A percentile compares a stretch with the other conserved stretches of the same genome.
phyloP scores from a whole-genome alignment of 2,113 vertebrate genomes.

The Calcarius ornatus region DNA sequence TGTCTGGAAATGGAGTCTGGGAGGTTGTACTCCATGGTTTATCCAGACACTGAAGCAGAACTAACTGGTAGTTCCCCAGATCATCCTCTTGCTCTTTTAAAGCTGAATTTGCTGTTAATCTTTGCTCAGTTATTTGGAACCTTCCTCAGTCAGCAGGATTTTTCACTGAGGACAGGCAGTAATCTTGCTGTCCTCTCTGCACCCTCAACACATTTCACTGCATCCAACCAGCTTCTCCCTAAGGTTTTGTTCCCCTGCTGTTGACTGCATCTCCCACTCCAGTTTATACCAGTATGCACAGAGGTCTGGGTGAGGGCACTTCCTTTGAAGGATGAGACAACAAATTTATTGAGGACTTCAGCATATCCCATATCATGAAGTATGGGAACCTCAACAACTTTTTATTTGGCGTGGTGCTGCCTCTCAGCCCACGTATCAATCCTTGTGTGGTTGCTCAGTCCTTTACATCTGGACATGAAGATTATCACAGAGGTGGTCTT shows the following conservation, averaged over 20 bases:
- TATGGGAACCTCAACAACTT: not conserved
- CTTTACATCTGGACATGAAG: not conserved
- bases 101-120: not conserved
- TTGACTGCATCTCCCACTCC: not conserved
- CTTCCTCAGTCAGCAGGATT: not conserved
- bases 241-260: not conserved
- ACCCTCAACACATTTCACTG: not conserved
- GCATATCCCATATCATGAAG: not conserved
- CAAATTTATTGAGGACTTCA: not conserved
- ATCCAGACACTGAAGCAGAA: not conserved
- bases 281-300: not conserved
- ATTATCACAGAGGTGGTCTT: not conserved
- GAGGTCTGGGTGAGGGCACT: not conserved
- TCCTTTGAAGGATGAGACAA: not conserved
- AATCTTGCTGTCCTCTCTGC: not conserved
- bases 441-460: not conserved
- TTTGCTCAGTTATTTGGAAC: not conserved
- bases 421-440: not conserved
- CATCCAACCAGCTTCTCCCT: not conserved
- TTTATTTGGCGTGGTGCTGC: not conserved
- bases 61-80: not conserved
- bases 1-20: not conserved
- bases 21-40: not conserved
- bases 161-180: not conserved
- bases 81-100: not conserved